A percentile compares a stretch with the other conserved stretches of the same genome.
These are phyloP conservation scores for Triops cancriformis DNA, from an alignment of 1,140 invertebrate species.

Conservation along the genomic window DNA sequence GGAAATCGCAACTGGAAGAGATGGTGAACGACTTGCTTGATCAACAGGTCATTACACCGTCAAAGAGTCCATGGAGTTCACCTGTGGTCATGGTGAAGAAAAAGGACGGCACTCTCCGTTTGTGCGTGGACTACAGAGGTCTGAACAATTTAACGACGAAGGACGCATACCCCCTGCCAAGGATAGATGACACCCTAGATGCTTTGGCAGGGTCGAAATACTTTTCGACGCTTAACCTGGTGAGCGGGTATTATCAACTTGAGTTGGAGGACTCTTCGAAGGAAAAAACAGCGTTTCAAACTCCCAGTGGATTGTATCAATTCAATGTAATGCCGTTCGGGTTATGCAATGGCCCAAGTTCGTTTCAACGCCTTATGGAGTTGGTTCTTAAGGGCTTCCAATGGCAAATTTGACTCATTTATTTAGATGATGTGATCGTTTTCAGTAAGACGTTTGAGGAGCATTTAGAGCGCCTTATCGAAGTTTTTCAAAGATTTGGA, in stretches of 20 bases:
- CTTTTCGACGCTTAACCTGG: slow-evolving; percentile 35
- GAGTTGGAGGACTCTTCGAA: slow-evolving; percentile 35
- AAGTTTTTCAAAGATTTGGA: not conserved
- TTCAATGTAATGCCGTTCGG: too few relatives aligned
- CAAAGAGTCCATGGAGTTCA: slow-evolving; percentile 24
- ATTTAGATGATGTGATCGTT: slow-evolving; percentile 14
- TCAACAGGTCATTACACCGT: slow-evolving; percentile 19
- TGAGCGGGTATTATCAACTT: slow-evolving; percentile 40
- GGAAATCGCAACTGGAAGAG: not conserved
- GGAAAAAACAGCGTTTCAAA: slow-evolving; percentile 40
- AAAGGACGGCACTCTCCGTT: slow-evolving; percentile 33
- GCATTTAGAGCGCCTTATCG: not conserved
- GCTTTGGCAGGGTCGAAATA: slow-evolving; percentile 31
- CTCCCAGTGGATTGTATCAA: too few relatives aligned
- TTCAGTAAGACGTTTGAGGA: not conserved
- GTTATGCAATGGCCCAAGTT: slow-evolving; percentile 28
- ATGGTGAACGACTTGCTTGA: slow-evolving; percentile 22
- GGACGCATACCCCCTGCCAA: too few relatives aligned
- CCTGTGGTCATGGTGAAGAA: slow-evolving; percentile 25
- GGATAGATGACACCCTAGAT: too few relatives aligned
- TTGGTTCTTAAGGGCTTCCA: slow-evolving; percentile 29
- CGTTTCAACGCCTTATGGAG: slow-evolving; percentile 31
- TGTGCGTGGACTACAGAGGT: too few relatives aligned
- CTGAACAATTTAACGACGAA: too few relatives aligned
- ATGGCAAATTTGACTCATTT: slow-evolving; percentile 26